A percentile compares a stretch with the other conserved stretches of the same genome.
phyloP scores from a whole-genome alignment of 2,888 invertebrate species.

The Drosophila lacicola region DNA sequence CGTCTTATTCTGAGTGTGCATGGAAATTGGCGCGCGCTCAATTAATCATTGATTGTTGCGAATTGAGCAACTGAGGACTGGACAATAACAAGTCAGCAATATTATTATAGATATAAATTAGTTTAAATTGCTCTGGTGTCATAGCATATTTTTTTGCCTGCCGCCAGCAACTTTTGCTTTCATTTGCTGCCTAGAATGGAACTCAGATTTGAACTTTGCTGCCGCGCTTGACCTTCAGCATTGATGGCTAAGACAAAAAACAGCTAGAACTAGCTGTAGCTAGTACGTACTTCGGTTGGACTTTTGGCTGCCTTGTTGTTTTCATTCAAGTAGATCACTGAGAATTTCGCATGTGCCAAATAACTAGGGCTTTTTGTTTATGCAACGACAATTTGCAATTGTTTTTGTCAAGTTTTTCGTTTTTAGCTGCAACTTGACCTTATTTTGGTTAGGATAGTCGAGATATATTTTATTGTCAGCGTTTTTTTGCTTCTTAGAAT shows the following conservation, averaged over 20 bases:
- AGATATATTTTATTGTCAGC: slow-evolving; percentile 60
- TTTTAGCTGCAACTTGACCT: slow-evolving; percentile 63
- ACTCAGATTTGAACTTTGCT: slow-evolving; percentile 49
- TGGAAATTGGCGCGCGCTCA: slow-evolving; percentile 21
- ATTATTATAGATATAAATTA: slow-evolving; percentile 45
- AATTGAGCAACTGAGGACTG: slow-evolving; percentile 26
- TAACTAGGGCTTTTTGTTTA: slow-evolving; percentile 65
- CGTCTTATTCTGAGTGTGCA: slow-evolving; percentile 2
- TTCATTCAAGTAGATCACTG: slow-evolving; percentile 70
- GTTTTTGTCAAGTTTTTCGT: slow-evolving; percentile 26
- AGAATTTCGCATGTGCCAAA: slow-evolving; percentile 78
- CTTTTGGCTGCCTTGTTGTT: slow-evolving; percentile 23
- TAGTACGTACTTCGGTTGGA: slow-evolving; percentile 18
- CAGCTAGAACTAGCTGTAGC: slow-evolving; percentile 3
- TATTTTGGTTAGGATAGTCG: slow-evolving; percentile 50
- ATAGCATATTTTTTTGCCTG: slow-evolving; percentile 31
- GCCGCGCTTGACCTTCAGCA: slow-evolving; percentile 73
- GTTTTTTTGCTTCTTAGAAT: slow-evolving; percentile 48
- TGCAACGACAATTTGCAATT: slow-evolving; percentile 49
- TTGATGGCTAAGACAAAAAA: slow-evolving; percentile 32
- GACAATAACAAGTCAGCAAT: slow-evolving; percentile 36
- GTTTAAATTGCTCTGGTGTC: slow-evolving; percentile 54
- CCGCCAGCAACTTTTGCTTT: slow-evolving; percentile 60
- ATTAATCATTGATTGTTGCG: slow-evolving; percentile 51
- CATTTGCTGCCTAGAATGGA: slow-evolving; percentile 61